Base-by-base conservation (phyloP, 2,797 vertebrate species). In the Gymnocypris eckloni region DNA sequence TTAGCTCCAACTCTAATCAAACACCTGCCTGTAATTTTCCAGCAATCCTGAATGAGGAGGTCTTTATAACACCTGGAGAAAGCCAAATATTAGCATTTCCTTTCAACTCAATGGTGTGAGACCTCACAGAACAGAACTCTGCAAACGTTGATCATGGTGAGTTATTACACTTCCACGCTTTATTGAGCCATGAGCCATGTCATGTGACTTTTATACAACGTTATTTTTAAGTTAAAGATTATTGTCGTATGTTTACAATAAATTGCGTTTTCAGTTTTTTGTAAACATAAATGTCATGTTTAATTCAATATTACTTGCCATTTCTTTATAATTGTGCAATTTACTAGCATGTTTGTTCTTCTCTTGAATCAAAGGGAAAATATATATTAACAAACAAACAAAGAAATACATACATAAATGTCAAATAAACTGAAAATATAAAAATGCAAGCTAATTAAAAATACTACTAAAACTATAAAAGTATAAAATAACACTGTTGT, bases 21-120 rank as follows among this genome's bases (percentile, higher is more conserved):
- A 78, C 22, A 59, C 76, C 76, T 43, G 75, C 37, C 54, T 79
- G 37, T 25, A 43, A 79, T 77, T 56, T 79, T 3, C 22, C 56
- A 43, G 54, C 13, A 79, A 10, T 61, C 39, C 20, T 16, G 37
- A 61, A 25, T 1, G 7, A 59, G 37, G 13, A 59, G 6, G 11
- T 41, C 76, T 77, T n/a, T 41, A 59, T 78, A 78, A 59, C 37
- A 78, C 22, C 37, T 41, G 76, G 54, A 59, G 37, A 78, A 69
- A 18, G 18, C 16, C 41, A 70, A 70, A 4, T 9, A 61, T 77
- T 77, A 3, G 11, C 75, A 77, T 18, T 59, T 59, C 2, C 13
- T 18, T 16, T 75, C n/a, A 33, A 33, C 4, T 1, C 16, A 52
- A 25, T 25, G 22, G 22, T 6, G 48, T 2, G 9, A 52, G 48